Evolutionary conservation across 92 coral and sea anemone species (phyloP), one percentile per base, ranked within the genome.

Genomic region (Hydrozoanthus gracilis): DNA sequence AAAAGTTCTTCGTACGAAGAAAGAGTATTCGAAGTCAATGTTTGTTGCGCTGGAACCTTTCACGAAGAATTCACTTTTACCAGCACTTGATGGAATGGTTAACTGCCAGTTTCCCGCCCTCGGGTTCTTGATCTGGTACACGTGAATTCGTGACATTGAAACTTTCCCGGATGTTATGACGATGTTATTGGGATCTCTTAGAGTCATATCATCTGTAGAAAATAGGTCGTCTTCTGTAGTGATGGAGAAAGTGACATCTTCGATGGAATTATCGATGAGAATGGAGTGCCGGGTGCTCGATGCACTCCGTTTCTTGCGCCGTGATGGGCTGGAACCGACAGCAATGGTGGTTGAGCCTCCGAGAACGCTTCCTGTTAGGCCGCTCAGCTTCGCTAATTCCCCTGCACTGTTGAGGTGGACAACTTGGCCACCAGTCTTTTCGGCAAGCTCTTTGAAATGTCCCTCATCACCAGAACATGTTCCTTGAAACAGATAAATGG

Each of bases 231-330:
- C 15, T 51, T 35, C 49, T 16, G 66, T 51, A 56, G 82, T 77
- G n/a, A 56, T 77, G 44, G 46, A 56, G 67, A 95, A 78, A 7
- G 88, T 78, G 71, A 94, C 83, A 76, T 94, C 86, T 14, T 92
- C 98, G 55, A 95, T 88, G 76, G 98, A 92, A 62, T 95, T 98
- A 44, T 95, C 98, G 13, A 95, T 88, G 12, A 92, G 77, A 51
- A 95, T 72, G 7, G 83, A 51, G 72, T 93, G 87, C 8, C 65
- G 13, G 47, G 70, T 89, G n/a, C 68, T 60, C 0, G 84, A 73
- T 15, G 45, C 87, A 47, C 94, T 87, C 44, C 96, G 83, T 74
- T 88, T 90, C 89, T 86, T 94, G 27, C 98, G 94, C 20, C 66
- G 65, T 0, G 88, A 58, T 27, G 46, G 15, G 76, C 84, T 89